Evolutionary conservation across 2,113 vertebrate genomes (phyloP).

Genomic region (Corythornis vintsioides): DNA sequence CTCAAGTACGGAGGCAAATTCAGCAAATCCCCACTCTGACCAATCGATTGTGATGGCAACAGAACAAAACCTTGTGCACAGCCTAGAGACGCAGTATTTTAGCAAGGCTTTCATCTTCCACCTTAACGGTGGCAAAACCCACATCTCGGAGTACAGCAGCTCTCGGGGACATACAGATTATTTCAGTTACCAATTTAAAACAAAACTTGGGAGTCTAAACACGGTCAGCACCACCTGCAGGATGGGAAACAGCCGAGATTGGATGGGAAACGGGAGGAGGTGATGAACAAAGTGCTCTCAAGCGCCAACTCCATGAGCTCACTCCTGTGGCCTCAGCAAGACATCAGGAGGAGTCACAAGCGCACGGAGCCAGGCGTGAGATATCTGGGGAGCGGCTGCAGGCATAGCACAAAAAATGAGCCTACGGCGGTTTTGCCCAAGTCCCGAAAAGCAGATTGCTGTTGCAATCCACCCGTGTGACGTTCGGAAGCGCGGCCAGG

Average conservation of each 20-base stretch:
- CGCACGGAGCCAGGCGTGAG: neutral
- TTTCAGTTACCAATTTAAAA: neutral
- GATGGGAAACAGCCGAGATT: neutral
- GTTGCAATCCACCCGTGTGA: fast-evolving
- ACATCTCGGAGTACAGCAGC: neutral
- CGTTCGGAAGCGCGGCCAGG: fast-evolving
- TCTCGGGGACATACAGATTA: neutral
- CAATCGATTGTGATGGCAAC: neutral
- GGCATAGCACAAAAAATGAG: neutral
- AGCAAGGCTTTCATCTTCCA: neutral
- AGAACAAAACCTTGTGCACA: neutral
- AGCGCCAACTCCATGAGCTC: slow-evolving; percentile 6
- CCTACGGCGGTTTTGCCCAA: fast-evolving
- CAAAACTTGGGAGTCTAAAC: neutral
- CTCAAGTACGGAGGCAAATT: neutral
- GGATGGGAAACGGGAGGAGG: neutral
- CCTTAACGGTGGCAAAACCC: neutral
- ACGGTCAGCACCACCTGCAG: neutral
- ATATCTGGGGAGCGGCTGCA: fast-evolving
- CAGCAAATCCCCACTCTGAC: neutral
- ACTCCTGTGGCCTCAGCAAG: neutral
- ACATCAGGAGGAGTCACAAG: neutral
- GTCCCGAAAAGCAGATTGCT: fast-evolving
- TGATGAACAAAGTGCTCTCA: neutral
- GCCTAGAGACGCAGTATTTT: neutral